A percentile compares a stretch with the other conserved stretches of the same genome.
phyloP scores from a whole-genome alignment of 2,888 invertebrate species.

The Drosophila phalerata region DNA sequence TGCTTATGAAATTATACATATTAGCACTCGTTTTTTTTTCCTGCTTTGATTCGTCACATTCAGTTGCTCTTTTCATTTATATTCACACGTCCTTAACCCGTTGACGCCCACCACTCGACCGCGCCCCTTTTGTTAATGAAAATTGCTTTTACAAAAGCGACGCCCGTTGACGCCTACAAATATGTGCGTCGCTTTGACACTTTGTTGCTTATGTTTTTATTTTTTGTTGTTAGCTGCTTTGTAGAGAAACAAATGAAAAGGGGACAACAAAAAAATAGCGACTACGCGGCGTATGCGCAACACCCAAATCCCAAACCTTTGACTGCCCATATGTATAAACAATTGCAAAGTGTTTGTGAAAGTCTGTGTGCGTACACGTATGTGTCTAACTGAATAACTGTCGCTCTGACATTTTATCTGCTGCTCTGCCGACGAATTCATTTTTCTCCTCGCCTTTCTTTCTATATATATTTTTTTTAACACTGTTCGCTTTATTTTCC shows the following conservation, averaged over 20 bases:
- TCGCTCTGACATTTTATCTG: slow-evolving; percentile 52
- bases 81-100: slow-evolving; percentile 59
- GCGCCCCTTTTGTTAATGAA: slow-evolving; percentile 68
- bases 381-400: slow-evolving; percentile 39
- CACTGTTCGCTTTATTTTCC: slow-evolving; percentile 8
- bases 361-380: slow-evolving; percentile 1
- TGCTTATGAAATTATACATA: slow-evolving; percentile 36
- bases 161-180: slow-evolving; percentile 70
- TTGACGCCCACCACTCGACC: slow-evolving; percentile 37
- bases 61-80: slow-evolving; percentile 55
- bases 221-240: slow-evolving; percentile 36
- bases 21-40: slow-evolving; percentile 8
- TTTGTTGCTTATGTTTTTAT: slow-evolving; percentile 40
- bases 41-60: slow-evolving; percentile 32
- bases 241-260: slow-evolving; percentile 33
- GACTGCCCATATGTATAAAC: slow-evolving; percentile 48
- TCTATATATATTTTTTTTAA: slow-evolving; percentile 14
- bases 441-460: slow-evolving; percentile 43
- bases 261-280: slow-evolving; percentile 25
- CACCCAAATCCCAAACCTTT: slow-evolving; percentile 32
- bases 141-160: slow-evolving; percentile 70
- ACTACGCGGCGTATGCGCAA: slow-evolving; percentile 68
- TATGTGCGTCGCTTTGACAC: slow-evolving; percentile 66
- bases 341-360: slow-evolving; percentile 30
- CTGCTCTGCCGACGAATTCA: slow-evolving; percentile 42